Evolutionary conservation across 2,113 vertebrate species (phyloP).

Genomic region (Hassar affinis): DNA sequence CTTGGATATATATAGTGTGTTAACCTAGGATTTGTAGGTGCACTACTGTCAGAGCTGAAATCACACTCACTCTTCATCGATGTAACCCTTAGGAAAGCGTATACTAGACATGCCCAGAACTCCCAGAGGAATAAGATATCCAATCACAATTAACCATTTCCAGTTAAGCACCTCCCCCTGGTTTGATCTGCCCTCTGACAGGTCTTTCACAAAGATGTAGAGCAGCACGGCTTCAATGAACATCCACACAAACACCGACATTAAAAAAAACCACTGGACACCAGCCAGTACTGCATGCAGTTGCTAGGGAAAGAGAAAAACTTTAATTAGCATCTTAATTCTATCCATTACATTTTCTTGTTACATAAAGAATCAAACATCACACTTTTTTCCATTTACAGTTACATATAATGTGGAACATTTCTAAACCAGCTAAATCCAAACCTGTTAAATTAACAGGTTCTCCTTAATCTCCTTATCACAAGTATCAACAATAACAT

Average conservation of each 20-base stretch:
- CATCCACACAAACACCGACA: not conserved
- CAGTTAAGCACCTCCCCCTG: not conserved
- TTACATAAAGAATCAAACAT: too few species aligned
- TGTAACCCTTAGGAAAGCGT: not conserved
- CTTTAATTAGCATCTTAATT: too few species aligned
- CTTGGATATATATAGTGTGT: too few species aligned
- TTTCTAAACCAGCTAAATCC: too few species aligned
- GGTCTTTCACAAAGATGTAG: not conserved
- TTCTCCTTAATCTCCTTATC: too few species aligned
- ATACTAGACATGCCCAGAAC: not conserved
- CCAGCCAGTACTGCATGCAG: not conserved
- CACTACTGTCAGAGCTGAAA: not conserved
- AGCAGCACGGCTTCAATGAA: constrained; percentile 11
- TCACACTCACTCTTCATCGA: constrained; percentile 12
- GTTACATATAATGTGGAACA: too few species aligned
- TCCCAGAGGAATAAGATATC: not conserved
- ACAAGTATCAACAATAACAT: not conserved
- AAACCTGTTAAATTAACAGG: too few species aligned
- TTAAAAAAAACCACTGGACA: not conserved
- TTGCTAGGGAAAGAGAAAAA: not conserved
- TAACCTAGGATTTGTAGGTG: not conserved
- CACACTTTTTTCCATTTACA: too few species aligned
- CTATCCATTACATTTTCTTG: too few species aligned
- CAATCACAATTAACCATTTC: not conserved
- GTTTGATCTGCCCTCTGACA: not conserved